Percentiles rank a stretch among this genome's conserved stretches.
Conservation (phyloP, 2,888 invertebrate species). For the Microplitis manilae region DNA sequence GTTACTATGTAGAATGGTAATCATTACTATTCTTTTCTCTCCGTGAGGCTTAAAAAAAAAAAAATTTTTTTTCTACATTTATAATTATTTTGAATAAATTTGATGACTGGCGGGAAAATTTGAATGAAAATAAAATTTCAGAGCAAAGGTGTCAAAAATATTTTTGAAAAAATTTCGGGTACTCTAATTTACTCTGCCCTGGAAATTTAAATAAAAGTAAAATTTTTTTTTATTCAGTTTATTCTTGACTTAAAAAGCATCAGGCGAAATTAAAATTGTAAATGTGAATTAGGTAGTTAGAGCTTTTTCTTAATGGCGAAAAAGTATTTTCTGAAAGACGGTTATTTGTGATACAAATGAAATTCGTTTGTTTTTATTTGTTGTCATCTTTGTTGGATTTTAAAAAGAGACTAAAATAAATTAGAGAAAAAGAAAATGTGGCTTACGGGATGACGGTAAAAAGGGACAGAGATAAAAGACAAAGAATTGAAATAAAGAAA, state of each 20-base stretch:
- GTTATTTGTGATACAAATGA: conserved; percentile 67
- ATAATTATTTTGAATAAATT: too few relatives aligned
- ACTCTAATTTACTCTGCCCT: too few relatives aligned
- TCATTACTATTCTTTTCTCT: background rate
- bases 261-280: conserved; percentile 66
- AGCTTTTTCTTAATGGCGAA: conserved; percentile 49
- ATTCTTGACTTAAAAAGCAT: conserved; percentile 24
- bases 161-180: too few relatives aligned
- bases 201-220: background rate
- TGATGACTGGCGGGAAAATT: too few relatives aligned
- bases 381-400: conserved; percentile 48
- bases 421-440: conserved; percentile 31
- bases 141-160: too few relatives aligned
- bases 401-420: conserved; percentile 51
- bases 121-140: too few relatives aligned
- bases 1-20: too few relatives aligned
- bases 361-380: conserved; percentile 69
- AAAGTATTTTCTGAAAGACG: conserved; percentile 46
- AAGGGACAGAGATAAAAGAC: background rate
- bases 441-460: background rate
- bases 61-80: too few relatives aligned
- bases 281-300: conserved; percentile 65
- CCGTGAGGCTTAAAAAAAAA: background rate
- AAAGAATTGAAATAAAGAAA: conserved; percentile 7
- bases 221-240: background rate